Evolutionary conservation across 2,888 invertebrate genomes (phyloP).

Genomic region (Steinernema scapterisci): DNA sequence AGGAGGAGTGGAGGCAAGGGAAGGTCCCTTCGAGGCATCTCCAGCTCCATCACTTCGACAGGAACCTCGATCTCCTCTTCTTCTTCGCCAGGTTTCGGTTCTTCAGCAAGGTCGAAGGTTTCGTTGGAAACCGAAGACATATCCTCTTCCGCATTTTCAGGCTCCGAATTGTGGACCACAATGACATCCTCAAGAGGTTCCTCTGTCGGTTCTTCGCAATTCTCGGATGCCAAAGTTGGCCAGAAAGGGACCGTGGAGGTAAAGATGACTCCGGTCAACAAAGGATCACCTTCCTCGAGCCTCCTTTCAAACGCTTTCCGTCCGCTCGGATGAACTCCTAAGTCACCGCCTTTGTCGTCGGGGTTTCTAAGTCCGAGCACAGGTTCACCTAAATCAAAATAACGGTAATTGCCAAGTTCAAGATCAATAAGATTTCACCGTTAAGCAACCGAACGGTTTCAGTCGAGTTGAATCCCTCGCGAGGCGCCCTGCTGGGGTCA

Average conservation of each 20-base stretch:
- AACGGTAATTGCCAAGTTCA: background rate
- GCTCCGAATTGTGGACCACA: background rate
- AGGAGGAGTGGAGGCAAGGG: background rate
- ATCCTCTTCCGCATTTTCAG: background rate
- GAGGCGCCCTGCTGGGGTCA: background rate
- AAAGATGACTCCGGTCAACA: background rate
- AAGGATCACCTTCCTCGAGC: background rate
- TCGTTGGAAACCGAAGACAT: background rate
- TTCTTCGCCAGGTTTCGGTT: background rate
- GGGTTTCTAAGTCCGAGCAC: background rate
- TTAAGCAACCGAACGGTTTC: background rate
- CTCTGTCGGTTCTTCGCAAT: background rate
- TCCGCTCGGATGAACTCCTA: slow-evolving; percentile 1
- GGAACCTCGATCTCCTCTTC: background rate
- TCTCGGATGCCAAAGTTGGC: no score
- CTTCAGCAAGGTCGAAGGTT: background rate
- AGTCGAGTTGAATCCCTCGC: background rate
- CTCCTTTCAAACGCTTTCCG: background rate
- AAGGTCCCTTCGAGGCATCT: background rate
- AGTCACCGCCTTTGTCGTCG: slow-evolving; percentile 13
- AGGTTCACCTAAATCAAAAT: background rate
- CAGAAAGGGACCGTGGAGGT: background rate
- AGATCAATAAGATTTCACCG: background rate
- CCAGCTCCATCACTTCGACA: background rate
- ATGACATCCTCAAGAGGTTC: background rate